These are phyloP conservation scores for Perodicticus potto DNA, from an alignment of 2,797 vertebrate species.

Conservation along the genomic window DNA sequence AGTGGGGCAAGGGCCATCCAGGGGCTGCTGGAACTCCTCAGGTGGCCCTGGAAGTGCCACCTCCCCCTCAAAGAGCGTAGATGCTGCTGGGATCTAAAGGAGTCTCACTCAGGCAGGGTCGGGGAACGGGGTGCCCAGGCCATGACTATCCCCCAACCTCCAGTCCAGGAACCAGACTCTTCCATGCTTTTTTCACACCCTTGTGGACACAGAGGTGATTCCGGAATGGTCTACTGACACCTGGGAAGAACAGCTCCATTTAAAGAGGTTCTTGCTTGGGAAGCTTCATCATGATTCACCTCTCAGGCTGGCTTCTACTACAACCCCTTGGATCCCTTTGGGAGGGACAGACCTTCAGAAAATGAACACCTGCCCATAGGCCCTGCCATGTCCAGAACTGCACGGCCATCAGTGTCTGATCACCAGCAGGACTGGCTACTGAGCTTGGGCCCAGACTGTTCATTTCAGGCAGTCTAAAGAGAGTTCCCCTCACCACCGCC, in stretches of 20 bases:
- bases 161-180: neutral
- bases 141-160: neutral
- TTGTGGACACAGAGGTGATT: neutral
- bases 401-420: accelerated
- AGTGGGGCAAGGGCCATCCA: no score
- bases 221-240: no score
- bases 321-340: neutral
- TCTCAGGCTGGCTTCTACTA: neutral
- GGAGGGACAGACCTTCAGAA: neutral
- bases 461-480: neutral
- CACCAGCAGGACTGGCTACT: neutral
- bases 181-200: neutral
- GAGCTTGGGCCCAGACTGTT: neutral
- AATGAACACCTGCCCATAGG: neutral
- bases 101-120: neutral
- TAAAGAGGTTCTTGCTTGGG: neutral
- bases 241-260: neutral
- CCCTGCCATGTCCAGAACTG: neutral
- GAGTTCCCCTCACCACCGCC: neutral
- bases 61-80: neutral
- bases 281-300: neutral
- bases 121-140: neutral
- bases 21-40: neutral
- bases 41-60: accelerated
- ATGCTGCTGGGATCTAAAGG: neutral